These are phyloP conservation scores for Ibycter americanus DNA, from an alignment of 2,797 vertebrate species.

Conservation along the genomic window DNA sequence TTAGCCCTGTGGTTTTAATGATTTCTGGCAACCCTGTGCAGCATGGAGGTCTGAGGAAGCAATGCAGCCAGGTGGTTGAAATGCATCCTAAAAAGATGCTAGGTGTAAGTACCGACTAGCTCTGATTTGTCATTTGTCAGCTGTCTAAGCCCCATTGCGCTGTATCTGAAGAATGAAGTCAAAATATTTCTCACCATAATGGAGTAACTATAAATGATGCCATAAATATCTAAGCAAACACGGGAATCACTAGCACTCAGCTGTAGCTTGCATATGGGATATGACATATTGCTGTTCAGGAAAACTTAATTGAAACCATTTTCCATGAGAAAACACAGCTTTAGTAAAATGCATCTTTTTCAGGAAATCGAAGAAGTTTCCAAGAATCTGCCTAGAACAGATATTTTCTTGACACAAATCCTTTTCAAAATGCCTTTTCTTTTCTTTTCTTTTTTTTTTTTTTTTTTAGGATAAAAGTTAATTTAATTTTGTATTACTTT, in stretches of 20 bases:
- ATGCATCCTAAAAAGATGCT: neutral
- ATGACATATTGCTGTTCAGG: conserved; percentile 56
- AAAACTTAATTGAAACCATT: conserved; percentile 55
- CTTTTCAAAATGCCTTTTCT: neutral
- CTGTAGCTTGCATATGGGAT: conserved; percentile 49
- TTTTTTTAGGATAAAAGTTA: neutral
- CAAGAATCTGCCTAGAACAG: conserved; percentile 16
- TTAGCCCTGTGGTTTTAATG: neutral
- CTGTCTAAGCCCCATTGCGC: neutral
- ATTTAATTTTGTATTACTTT: neutral
- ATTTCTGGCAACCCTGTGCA: neutral
- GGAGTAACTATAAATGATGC: conserved; percentile 27
- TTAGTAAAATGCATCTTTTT: conserved; percentile 34
- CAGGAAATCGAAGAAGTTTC: conserved; percentile 10
- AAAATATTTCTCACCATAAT: conserved; percentile 29
- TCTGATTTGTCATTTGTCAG: conserved; percentile 37
- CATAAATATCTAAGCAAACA: conserved; percentile 61
- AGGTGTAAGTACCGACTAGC: neutral
- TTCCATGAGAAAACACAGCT: conserved; percentile 44
- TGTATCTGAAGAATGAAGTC: conserved; percentile 36
- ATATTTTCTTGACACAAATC: neutral
- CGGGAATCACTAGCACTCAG: conserved; percentile 38
- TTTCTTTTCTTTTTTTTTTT: neutral
- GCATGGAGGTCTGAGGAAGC: neutral
- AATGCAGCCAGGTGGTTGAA: conserved; percentile 32